phyloP scores from a whole-genome alignment of 2,797 vertebrate genomes.

The Paguma larvata region DNA sequence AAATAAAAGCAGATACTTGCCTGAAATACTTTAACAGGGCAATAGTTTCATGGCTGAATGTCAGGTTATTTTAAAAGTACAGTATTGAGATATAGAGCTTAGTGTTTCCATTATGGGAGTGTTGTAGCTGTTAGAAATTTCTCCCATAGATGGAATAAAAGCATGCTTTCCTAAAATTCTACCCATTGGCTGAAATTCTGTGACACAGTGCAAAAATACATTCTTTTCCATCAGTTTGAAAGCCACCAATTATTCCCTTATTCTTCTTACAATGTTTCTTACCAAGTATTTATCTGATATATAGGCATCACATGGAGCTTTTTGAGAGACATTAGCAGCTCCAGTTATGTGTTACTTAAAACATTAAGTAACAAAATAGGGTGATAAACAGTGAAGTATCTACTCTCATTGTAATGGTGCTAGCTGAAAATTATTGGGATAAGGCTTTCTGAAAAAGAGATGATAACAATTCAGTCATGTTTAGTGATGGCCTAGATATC shows the following conservation, averaged over 20 bases:
- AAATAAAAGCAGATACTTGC: background rate
- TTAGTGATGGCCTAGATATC: constrained; percentile 50
- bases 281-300: constrained; percentile 29
- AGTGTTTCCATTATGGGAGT: background rate
- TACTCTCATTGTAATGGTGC: background rate
- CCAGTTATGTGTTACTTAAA: constrained; percentile 65
- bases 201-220: background rate
- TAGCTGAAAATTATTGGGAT: constrained; percentile 45
- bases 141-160: constrained; percentile 47
- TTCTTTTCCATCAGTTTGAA: constrained; percentile 64
- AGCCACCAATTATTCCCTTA: constrained; percentile 41
- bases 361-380: constrained; percentile 44
- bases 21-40: background rate
- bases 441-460: constrained; percentile 25
- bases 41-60: background rate
- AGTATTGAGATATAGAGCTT: background rate
- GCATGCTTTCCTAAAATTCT: constrained; percentile 34
- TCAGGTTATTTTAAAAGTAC: constrained; percentile 6
- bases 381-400: background rate
- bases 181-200: constrained; percentile 47
- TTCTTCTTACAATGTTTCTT: background rate
- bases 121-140: background rate
- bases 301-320: constrained; percentile 20
- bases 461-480: background rate
- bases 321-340: constrained; percentile 30